Evolutionary conservation across 2,113 vertebrate genomes (phyloP).

Genomic region (Oreocharis arfaki): DNA sequence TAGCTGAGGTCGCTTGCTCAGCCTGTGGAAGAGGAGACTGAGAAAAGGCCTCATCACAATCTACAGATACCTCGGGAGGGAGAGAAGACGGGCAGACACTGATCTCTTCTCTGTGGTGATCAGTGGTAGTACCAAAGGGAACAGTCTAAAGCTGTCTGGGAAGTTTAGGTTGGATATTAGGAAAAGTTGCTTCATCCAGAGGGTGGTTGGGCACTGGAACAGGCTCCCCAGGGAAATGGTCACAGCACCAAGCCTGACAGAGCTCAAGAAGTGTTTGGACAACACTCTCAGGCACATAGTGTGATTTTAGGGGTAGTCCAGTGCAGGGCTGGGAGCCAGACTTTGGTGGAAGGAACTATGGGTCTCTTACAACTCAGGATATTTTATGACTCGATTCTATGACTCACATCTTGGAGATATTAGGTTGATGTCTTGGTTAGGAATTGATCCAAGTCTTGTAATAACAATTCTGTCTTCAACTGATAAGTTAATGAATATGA

Average conservation of each 20-base stretch:
- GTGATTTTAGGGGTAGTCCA: background rate
- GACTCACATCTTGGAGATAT: background rate
- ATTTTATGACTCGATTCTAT: background rate
- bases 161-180: background rate
- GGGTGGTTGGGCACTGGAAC: background rate
- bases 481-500: background rate
- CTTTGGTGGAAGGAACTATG: background rate
- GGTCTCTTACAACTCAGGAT: background rate
- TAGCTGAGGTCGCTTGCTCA: background rate
- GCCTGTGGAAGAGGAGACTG: background rate
- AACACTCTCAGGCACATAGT: background rate
- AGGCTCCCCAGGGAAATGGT: background rate
- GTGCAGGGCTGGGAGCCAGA: no score
- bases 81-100: background rate
- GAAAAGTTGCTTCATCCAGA: background rate
- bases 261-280: background rate
- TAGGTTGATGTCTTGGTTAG: background rate
- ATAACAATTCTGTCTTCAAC: background rate
- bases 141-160: background rate
- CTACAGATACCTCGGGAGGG: background rate
- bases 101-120: background rate
- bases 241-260: background rate
- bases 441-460: background rate
- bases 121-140: background rate
- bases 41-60: background rate